A percentile compares a stretch with the other conserved stretches of the same genome.
Conservation (phyloP, 2,888 invertebrate genomes). For the Dynastes grantii region DNA sequence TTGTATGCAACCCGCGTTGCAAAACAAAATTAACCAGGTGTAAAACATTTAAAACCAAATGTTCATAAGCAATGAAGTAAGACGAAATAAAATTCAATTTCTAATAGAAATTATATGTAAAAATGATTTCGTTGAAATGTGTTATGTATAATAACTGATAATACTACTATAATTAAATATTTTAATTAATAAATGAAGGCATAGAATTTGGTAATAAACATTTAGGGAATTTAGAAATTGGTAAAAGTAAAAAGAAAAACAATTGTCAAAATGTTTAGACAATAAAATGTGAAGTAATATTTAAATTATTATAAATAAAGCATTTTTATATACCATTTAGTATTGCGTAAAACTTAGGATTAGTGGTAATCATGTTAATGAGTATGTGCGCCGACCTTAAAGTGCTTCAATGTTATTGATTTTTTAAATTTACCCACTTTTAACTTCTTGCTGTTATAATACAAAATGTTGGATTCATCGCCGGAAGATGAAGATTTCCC, state of each 20-base stretch:
- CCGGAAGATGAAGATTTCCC: slow-evolving; percentile 88
- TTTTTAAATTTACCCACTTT: slow-evolving; percentile 32
- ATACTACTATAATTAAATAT: not conserved
- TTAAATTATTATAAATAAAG: slow-evolving; percentile 31
- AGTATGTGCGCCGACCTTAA: slow-evolving; percentile 11
- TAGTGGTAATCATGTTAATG: slow-evolving; percentile 14
- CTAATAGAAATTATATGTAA: not conserved
- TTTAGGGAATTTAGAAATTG: slow-evolving; percentile 23
- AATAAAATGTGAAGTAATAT: slow-evolving; percentile 37
- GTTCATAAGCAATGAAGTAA: not conserved
- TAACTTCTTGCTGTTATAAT: not conserved
- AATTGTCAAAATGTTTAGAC: slow-evolving; percentile 34
- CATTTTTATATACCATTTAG: not conserved
- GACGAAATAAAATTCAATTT: not conserved
- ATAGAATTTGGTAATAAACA: not conserved
- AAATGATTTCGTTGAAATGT: not conserved
- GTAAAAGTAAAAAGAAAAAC: not conserved
- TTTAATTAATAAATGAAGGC: not conserved
- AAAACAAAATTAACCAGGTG: slow-evolving; percentile 52
- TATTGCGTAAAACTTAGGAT: slow-evolving; percentile 13
- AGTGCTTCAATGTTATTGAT: slow-evolving; percentile 41
- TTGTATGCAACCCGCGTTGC: slow-evolving; percentile 48
- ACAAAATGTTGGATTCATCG: slow-evolving; percentile 78
- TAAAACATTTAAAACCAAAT: slow-evolving; percentile 19
- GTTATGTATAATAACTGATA: not conserved